These are phyloP conservation scores for Lepidochitona cinerea DNA, from an alignment of 2,888 invertebrate genomes.

Conservation along the genomic window DNA sequence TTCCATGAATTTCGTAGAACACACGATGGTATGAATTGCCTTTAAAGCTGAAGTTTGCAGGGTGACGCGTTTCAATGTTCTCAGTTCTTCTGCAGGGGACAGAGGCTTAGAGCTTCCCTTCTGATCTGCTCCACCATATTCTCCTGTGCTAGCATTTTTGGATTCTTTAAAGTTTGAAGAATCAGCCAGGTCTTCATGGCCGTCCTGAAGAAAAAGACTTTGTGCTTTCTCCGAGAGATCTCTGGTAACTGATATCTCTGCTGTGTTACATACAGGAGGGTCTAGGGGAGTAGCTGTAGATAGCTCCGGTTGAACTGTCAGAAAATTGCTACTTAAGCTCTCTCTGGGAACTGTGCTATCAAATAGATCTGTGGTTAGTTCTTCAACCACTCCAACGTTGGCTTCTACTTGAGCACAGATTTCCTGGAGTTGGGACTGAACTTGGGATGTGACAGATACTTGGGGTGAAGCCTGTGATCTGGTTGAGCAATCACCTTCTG, in stretches of 20 bases:
- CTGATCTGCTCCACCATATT: no score
- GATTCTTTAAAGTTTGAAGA: no score
- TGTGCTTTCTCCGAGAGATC: no score
- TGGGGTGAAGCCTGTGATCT: background rate
- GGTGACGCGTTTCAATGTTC: conserved; percentile 73
- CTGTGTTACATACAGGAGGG: background rate
- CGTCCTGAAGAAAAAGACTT: no score
- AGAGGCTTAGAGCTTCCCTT: no score
- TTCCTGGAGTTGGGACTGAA: background rate
- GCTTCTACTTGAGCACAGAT: conserved; percentile 11
- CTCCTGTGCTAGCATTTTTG: no score
- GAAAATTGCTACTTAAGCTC: background rate
- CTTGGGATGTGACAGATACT: background rate
- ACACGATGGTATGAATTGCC: conserved; percentile 73
- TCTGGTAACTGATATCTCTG: conserved; percentile 30
- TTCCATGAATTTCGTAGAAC: conserved; percentile 75
- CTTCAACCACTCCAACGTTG: background rate
- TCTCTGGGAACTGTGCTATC: background rate
- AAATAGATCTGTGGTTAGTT: conserved; percentile 2
- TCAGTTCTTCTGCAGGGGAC: conserved; percentile 68
- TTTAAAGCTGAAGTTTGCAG: conserved; percentile 76
- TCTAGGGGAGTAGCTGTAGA: background rate
- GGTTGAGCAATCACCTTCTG: no score
- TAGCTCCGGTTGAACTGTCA: background rate
- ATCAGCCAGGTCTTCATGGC: no score